Conservation (phyloP, 1,140 invertebrate species). For the Globodera ellingtonae region DNA sequence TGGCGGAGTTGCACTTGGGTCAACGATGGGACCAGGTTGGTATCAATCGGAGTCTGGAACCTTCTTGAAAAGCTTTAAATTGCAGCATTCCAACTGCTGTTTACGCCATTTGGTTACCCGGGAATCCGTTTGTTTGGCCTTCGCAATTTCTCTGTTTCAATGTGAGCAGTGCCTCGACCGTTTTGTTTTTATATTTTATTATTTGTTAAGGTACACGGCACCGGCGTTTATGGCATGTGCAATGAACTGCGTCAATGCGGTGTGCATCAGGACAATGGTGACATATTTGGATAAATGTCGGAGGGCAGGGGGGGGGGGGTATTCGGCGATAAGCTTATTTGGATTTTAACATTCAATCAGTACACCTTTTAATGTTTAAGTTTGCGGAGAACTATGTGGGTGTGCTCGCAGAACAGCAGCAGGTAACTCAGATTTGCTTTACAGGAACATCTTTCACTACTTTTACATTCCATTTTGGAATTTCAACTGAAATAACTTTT, state of each 20-base stretch:
- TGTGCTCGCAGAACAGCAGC: background rate
- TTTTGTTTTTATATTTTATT: background rate
- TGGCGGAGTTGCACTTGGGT: constrained; percentile 35
- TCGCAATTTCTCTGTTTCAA: constrained; percentile 22
- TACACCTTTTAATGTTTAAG: background rate
- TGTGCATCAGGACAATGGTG: constrained; percentile 27
- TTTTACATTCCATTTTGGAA: no score
- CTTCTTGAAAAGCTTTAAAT: no score
- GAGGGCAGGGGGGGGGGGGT: no score
- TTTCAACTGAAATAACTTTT: constrained; percentile 1
- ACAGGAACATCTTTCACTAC: no score
- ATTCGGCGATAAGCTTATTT: no score
- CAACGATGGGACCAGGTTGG: constrained; percentile 39
- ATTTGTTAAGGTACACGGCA: constrained; percentile 41
- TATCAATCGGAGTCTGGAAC: no score
- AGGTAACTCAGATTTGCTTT: background rate
- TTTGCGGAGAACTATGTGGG: constrained; percentile 45
- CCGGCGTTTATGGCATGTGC: constrained; percentile 41
- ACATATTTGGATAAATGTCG: no score
- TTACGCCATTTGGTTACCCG: constrained; percentile 40
- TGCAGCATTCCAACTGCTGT: constrained; percentile 40
- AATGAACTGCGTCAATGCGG: constrained; percentile 41
- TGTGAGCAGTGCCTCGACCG: background rate
- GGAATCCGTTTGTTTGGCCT: constrained; percentile 11
- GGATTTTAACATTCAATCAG: background rate